These are phyloP conservation scores for Myotis vivesi DNA, from an alignment of 2,797 vertebrate genomes.

Conservation along the genomic window DNA sequence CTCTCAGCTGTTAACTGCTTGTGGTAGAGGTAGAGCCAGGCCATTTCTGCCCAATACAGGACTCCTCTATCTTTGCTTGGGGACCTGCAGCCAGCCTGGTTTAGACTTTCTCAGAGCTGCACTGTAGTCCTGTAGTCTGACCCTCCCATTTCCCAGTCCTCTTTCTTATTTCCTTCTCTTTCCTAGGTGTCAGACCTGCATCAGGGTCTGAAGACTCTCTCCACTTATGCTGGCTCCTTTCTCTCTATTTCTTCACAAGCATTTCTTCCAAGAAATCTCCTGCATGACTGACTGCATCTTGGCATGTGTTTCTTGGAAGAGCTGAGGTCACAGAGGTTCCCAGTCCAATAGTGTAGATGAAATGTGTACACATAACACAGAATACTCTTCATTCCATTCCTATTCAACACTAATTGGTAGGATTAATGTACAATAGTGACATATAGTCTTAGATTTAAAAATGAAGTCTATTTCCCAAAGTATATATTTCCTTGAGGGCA, in stretches of 20 bases:
- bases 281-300: background rate
- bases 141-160: background rate
- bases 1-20: background rate
- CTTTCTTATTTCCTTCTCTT: background rate
- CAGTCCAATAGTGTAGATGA: background rate
- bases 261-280: constrained; percentile 10
- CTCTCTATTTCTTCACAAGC: background rate
- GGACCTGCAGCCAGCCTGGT: background rate
- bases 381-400: background rate
- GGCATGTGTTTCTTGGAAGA: background rate
- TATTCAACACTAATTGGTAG: constrained; percentile 24
- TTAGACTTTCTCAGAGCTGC: background rate
- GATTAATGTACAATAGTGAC: constrained; percentile 26
- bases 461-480: background rate
- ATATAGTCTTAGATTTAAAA: background rate
- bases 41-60: background rate
- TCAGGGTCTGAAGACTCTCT: background rate
- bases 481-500: background rate
- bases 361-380: background rate
- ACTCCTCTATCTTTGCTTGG: background rate
- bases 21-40: background rate
- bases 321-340: background rate
- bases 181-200: background rate
- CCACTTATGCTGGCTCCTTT: background rate
- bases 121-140: background rate